Evolutionary conservation across 1,140 invertebrate genomes (phyloP).

Genomic region (Tetramorium alpestre): DNA sequence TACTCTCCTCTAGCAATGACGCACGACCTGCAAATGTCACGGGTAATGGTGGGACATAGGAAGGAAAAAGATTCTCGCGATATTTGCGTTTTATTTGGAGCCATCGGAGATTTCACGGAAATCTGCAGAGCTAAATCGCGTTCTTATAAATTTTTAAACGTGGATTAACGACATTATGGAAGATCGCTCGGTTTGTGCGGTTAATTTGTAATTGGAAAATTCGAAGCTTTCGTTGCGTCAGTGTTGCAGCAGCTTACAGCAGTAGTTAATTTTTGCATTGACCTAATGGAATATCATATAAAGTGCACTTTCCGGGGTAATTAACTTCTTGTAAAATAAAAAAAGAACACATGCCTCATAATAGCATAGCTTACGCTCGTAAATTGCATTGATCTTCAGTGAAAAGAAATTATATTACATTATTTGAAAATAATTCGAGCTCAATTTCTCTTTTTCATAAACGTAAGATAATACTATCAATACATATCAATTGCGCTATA

Average conservation of each 20-base stretch:
- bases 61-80: conserved; percentile 30
- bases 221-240: neutral
- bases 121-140: neutral
- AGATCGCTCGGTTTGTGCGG: neutral
- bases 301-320: conserved; percentile 21
- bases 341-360: neutral
- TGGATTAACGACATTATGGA: conserved; percentile 19
- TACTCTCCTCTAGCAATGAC: conserved; percentile 43
- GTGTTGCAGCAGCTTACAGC: neutral
- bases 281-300: neutral
- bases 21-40: conserved; percentile 56
- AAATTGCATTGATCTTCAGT: neutral
- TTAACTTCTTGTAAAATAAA: conserved; percentile 29
- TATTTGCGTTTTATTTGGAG: conserved; percentile 43
- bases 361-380: neutral
- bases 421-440: neutral
- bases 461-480: neutral
- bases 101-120: neutral
- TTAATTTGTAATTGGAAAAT: conserved; percentile 18
- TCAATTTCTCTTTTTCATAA: neutral
- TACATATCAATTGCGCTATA: neutral
- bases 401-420: neutral
- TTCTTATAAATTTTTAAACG: conserved; percentile 32
- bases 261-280: conserved; percentile 53
- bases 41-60: neutral